Percentiles rank a stretch among this genome's conserved stretches.
phyloP scores from a whole-genome alignment of 2,888 invertebrate species.

The Endotricha flammealis region DNA sequence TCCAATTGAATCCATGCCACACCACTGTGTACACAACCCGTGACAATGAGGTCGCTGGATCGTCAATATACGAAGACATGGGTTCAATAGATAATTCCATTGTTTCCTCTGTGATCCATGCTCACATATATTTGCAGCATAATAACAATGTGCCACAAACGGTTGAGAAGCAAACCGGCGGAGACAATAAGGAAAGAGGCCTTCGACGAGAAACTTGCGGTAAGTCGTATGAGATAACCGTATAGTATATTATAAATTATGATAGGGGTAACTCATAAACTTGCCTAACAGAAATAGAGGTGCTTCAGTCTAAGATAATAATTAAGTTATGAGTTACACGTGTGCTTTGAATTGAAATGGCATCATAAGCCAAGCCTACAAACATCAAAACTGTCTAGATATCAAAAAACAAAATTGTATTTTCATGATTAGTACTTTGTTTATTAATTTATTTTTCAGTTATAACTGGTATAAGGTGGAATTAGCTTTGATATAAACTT shows the following conservation, averaged over 20 bases:
- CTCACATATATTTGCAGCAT: conserved; percentile 38
- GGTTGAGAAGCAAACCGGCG: conserved; percentile 37
- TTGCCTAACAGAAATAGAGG: too few relatives aligned
- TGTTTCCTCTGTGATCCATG: conserved; percentile 11
- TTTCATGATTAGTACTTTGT: too few relatives aligned
- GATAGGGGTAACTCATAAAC: too few relatives aligned
- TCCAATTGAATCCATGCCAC: background rate
- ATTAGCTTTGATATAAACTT: too few relatives aligned
- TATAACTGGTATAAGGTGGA: too few relatives aligned
- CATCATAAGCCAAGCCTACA: too few relatives aligned
- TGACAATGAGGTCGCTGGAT: background rate
- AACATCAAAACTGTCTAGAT: background rate
- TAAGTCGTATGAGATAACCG: conserved; percentile 28
- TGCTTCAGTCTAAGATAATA: too few relatives aligned
- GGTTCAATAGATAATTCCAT: conserved; percentile 14
- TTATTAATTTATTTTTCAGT: too few relatives aligned
- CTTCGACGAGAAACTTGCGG: conserved; percentile 55
- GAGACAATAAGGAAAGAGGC: conserved; percentile 52
- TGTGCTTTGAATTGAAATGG: too few relatives aligned
- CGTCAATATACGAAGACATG: conserved; percentile 2
- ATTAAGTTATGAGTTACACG: too few relatives aligned
- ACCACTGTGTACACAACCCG: background rate
- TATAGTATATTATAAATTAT: background rate
- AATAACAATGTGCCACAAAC: conserved; percentile 37
- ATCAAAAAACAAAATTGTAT: background rate